Evolutionary conservation across 2,797 vertebrate species (phyloP).

Genomic region (Hypotaenidia philippensis): DNA sequence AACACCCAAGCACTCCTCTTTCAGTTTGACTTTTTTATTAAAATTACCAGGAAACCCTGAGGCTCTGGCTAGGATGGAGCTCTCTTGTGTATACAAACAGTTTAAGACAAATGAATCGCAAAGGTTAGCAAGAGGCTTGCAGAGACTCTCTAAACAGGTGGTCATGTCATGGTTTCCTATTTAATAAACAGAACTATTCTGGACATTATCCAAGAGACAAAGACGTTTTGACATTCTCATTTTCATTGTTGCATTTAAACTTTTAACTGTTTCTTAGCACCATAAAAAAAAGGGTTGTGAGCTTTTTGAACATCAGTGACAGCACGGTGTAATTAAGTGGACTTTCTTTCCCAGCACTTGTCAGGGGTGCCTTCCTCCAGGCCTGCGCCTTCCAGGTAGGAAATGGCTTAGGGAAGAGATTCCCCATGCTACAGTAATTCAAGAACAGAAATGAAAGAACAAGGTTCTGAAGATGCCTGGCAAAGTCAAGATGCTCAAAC

Average conservation of each 20-base stretch:
- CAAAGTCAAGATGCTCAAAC: neutral
- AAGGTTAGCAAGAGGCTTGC: conserved; percentile 9
- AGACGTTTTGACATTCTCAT: conserved; percentile 33
- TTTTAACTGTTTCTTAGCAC: conserved; percentile 19
- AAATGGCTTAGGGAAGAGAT: neutral
- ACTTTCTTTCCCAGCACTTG: neutral
- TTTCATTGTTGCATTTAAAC: conserved; percentile 32
- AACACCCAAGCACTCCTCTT: neutral
- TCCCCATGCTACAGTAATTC: neutral
- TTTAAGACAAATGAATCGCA: conserved; percentile 11
- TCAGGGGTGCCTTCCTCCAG: rapidly evolving
- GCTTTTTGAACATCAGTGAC: neutral
- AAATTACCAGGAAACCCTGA: conserved; percentile 6
- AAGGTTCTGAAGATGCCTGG: neutral
- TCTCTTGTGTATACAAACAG: neutral
- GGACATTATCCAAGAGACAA: conserved; percentile 14
- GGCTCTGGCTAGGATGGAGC: neutral
- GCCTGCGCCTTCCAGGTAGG: rapidly evolving
- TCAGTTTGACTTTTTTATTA: conserved; percentile 30
- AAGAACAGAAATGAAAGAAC: neutral
- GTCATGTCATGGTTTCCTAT: neutral
- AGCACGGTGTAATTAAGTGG: neutral
- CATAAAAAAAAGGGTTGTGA: rapidly evolving
- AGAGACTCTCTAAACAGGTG: conserved; percentile 14
- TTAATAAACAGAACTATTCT: conserved; percentile 36